Evolutionary conservation across 2,888 invertebrate species (phyloP), one percentile per base, ranked within the genome.

Genomic region (Leptopilina myrica): DNA sequence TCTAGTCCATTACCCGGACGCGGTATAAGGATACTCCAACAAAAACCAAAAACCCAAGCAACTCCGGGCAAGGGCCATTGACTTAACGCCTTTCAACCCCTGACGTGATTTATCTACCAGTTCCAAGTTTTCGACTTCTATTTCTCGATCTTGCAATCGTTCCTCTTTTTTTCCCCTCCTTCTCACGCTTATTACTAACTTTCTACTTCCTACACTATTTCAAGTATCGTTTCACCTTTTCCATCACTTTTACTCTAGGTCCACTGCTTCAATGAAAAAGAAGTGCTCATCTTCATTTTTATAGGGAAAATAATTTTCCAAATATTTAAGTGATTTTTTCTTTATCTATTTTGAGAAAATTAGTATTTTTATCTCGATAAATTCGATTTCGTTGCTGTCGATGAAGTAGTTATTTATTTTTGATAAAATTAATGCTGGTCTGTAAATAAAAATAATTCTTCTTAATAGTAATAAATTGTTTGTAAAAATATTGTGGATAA

Each of bases 1-100:
- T 89, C 90, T 89, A 89, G 87, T 87, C 89, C 89, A 89, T 89
- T 89, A 89, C 87, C 89, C 88, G 88, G 84, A 86, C 87, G 77
- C 78, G 67, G 81, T 64, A 59, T 33, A 64, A 81, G 85, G 82
- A 83, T 84, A 81, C 83, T 80, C 75, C 69, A 80, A 86, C 84
- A 88, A 89, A 89, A 89, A 89, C 89, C 87, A 86, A 88, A 89
- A 89, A 88, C 85, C 89, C 88, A 85, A 84, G 86, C 88, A 89
- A 87, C 89, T 88, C 88, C 86, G 84, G 84, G 86, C 87, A 89
- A 88, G 89, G 87, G 88, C 87, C 89, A 89, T 89, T 89, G 88
- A 89, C 89, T 89, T 86, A 86, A 82, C 83, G 85, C 86, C 85
- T 86, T 87, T 85, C 84, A 84, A 84, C 82, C 82, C 83, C 82